A percentile compares a stretch with the other conserved stretches of the same genome.
phyloP scores from a whole-genome alignment of 2,888 invertebrate species.

The Sminthurinus aureus region DNA sequence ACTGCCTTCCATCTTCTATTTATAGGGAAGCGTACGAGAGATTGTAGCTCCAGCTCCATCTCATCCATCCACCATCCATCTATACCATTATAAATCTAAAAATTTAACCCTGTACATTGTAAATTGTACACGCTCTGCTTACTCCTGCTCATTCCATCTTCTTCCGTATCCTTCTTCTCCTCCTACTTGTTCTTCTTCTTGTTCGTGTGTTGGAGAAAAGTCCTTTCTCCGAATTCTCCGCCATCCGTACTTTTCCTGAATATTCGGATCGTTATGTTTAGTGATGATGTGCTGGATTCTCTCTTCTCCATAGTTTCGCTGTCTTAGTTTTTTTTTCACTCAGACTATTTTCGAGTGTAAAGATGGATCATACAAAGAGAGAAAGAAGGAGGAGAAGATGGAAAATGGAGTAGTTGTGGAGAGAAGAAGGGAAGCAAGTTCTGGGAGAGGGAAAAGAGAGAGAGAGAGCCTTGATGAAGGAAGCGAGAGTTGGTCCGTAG shows the following conservation, averaged over 20 bases:
- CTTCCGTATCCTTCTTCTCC: neutral
- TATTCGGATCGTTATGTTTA: neutral
- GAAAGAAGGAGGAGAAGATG: neutral
- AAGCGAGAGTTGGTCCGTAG: too few species aligned
- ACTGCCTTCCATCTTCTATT: too few species aligned
- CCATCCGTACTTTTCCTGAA: neutral
- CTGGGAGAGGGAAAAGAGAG: neutral
- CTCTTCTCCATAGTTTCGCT: too few species aligned
- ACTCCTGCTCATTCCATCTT: constrained; percentile 3
- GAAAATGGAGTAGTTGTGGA: neutral
- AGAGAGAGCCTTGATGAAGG: too few species aligned
- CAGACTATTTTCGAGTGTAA: neutral
- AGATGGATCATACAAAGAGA: neutral
- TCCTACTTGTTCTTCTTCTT: neutral
- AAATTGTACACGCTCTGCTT: too few species aligned
- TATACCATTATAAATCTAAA: too few species aligned
- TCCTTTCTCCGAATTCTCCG: neutral
- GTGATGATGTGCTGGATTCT: too few species aligned
- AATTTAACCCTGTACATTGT: too few species aligned
- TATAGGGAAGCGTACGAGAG: too few species aligned
- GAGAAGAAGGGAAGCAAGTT: neutral
- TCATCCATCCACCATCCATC: too few species aligned
- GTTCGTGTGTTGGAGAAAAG: neutral
- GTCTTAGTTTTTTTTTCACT: neutral
- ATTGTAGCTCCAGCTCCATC: too few species aligned